phyloP scores from a whole-genome alignment of 2,888 invertebrate genomes.

The Sylvicola fuscatus region DNA sequence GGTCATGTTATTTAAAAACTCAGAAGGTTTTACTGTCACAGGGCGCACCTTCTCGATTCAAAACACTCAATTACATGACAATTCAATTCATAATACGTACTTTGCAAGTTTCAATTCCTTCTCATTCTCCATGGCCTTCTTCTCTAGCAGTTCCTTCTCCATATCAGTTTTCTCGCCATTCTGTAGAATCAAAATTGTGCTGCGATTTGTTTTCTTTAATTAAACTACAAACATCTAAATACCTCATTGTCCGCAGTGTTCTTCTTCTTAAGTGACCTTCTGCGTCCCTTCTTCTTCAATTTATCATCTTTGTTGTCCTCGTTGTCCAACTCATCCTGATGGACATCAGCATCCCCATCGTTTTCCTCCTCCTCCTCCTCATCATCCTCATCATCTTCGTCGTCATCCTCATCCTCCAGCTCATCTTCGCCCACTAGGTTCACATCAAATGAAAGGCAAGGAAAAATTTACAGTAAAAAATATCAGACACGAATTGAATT shows the following conservation, averaged over 20 bases:
- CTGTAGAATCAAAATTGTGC: too few relatives aligned
- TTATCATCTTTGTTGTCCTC: conserved; percentile 29
- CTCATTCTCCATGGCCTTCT: conserved; percentile 44
- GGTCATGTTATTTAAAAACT: too few relatives aligned
- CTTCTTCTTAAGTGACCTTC: conserved; percentile 6
- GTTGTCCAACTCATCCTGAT: conserved; percentile 32
- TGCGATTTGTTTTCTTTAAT: background rate
- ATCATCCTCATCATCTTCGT: conserved; percentile 30
- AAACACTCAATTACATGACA: too few relatives aligned
- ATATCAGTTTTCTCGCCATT: conserved; percentile 26
- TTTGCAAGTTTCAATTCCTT: conserved; percentile 55
- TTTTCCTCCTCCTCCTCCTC: conserved; percentile 30
- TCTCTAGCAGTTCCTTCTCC: conserved; percentile 43
- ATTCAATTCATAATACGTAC: conserved; percentile 21
- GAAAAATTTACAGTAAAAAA: background rate
- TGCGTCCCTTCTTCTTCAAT: conserved; percentile 20
- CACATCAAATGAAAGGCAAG: background rate
- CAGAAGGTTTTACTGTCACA: too few relatives aligned
- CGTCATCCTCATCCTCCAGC: conserved; percentile 19
- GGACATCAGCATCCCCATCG: conserved; percentile 29
- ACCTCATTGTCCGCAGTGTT: conserved; percentile 1
- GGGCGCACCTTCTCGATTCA: too few relatives aligned
- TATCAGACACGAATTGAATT: conserved; percentile 1
- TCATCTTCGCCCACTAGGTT: conserved; percentile 10
- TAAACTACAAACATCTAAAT: background rate